Evolutionary conservation across 2,888 invertebrate genomes (phyloP).

Genomic region (Syrista parreyssii): DNA sequence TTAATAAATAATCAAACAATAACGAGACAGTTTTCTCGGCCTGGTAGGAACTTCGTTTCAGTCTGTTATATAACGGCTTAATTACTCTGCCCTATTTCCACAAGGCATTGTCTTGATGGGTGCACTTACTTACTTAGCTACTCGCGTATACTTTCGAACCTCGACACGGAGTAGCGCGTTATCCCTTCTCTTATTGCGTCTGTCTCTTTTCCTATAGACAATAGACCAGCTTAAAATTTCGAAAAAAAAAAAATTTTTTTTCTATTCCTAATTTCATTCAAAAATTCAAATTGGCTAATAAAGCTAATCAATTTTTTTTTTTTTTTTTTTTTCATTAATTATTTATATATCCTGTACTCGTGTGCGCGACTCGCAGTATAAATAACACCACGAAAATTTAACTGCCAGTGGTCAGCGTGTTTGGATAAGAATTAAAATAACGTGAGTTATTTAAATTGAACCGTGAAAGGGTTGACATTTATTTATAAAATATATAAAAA

Average conservation of each 20-base stretch:
- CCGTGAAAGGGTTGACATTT: neutral
- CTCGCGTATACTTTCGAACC: conserved; percentile 56
- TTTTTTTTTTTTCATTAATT: no score
- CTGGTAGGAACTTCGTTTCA: conserved; percentile 26
- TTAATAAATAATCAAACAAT: neutral
- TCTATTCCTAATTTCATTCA: no score
- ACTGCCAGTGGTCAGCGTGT: neutral
- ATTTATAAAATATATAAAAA: neutral
- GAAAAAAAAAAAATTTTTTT: neutral
- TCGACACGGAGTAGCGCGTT: conserved; percentile 14
- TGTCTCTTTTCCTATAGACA: neutral
- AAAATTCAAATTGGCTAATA: no score
- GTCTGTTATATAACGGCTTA: conserved; percentile 62
- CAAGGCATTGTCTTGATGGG: conserved; percentile 59
- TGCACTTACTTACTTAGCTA: conserved; percentile 17
- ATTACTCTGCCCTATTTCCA: conserved; percentile 64
- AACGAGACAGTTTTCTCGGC: neutral
- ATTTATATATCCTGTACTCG: neutral
- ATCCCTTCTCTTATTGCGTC: neutral
- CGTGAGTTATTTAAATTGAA: no score
- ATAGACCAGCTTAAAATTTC: neutral
- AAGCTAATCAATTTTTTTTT: no score
- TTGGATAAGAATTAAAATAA: neutral
- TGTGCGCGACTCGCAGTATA: neutral
- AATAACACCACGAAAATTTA: neutral